These are phyloP conservation scores for Limosa lapponica DNA, from an alignment of 2,797 vertebrate species.

Conservation along the genomic window DNA sequence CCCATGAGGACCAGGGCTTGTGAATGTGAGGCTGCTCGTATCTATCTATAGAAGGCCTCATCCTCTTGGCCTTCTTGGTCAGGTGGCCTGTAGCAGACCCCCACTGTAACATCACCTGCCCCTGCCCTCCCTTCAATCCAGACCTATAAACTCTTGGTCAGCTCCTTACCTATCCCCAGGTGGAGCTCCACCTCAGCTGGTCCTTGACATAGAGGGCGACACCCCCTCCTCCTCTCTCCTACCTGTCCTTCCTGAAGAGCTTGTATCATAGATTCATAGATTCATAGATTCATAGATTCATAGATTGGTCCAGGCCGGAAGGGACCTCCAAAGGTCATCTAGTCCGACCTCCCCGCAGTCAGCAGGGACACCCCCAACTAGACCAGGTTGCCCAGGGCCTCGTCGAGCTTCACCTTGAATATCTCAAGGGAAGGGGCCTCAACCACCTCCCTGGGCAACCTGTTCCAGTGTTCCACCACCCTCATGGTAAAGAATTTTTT, in stretches of 20 bases:
- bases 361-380: too few relatives aligned
- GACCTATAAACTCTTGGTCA: background rate
- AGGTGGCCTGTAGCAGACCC: background rate
- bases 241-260: background rate
- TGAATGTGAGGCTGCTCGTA: background rate
- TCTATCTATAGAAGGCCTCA: background rate
- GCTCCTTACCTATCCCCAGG: background rate
- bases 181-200: background rate
- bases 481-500: too few relatives aligned
- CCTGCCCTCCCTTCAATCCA: background rate
- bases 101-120: background rate
- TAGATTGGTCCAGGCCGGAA: too few relatives aligned
- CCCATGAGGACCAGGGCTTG: background rate
- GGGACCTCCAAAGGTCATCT: too few relatives aligned
- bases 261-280: too few relatives aligned
- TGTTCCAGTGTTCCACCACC: too few relatives aligned
- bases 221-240: background rate
- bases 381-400: too few relatives aligned
- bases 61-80: background rate
- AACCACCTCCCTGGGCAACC: too few relatives aligned
- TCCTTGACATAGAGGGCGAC: background rate
- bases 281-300: too few relatives aligned
- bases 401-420: too few relatives aligned
- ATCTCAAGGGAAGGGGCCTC: too few relatives aligned
- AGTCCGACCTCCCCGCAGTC: too few relatives aligned